Percentiles rank a stretch among this genome's conserved stretches.
These are phyloP conservation scores for Patella caerulea DNA, from an alignment of 2,888 invertebrate species.

Conservation along the genomic window DNA sequence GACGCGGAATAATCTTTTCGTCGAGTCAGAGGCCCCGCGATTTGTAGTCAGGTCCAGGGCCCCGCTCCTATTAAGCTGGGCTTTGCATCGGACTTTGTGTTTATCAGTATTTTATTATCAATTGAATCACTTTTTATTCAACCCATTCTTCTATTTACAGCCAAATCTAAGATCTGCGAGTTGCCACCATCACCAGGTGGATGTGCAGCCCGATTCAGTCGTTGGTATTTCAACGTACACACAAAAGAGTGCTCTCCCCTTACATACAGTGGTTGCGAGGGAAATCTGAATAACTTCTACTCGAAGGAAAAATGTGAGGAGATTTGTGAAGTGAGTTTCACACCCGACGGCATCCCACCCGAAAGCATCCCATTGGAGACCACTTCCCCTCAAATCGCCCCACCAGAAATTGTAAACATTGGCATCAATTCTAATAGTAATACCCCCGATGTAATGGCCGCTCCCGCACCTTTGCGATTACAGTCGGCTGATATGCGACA, in stretches of 20 bases:
- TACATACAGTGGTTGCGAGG: conserved; percentile 60
- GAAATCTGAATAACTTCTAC: conserved; percentile 61
- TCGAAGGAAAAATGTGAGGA: conserved; percentile 52
- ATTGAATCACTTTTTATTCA: neutral
- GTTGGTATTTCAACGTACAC: conserved; percentile 62
- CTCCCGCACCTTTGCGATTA: conserved; percentile 14
- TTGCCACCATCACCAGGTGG: conserved; percentile 53
- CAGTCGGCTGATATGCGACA: neutral
- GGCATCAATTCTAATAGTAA: neutral
- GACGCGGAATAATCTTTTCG: too few relatives aligned
- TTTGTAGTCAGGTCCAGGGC: too few relatives aligned
- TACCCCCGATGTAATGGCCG: conserved; percentile 13
- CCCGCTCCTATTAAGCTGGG: too few relatives aligned
- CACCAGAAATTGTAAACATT: conserved; percentile 2
- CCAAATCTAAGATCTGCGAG: conserved; percentile 48
- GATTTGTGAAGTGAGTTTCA: conserved; percentile 42
- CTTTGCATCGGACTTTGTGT: neutral
- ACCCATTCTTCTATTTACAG: conserved; percentile 24
- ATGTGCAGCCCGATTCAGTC: conserved; percentile 54
- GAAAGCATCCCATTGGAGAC: neutral
- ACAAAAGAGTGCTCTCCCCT: conserved; percentile 59
- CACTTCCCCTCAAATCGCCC: neutral
- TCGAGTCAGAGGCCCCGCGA: too few relatives aligned
- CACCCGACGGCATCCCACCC: neutral
- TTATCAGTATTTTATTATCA: neutral